Conservation (phyloP, 2,113 vertebrate genomes). For the Xerus inauris region DNA sequence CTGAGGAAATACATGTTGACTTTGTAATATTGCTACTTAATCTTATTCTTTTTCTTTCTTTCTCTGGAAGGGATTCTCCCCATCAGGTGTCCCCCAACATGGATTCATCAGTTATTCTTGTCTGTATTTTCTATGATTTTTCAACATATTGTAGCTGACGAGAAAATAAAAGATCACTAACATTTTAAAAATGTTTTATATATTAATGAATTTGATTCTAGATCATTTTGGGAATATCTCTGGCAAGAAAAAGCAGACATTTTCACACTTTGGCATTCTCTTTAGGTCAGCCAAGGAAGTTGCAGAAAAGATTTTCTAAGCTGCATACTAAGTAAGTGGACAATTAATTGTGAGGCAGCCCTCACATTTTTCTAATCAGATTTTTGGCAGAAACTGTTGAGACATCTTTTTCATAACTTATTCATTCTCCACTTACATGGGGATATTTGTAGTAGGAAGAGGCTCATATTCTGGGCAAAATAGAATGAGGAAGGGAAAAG, state of each 20-base stretch:
- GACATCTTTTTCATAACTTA: not conserved
- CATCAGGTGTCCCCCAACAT: rapidly evolving
- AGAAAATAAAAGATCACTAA: constrained; percentile 44
- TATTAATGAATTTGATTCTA: constrained; percentile 7
- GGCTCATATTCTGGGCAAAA: rapidly evolving
- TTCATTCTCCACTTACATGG: not conserved
- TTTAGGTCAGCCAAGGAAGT: constrained; percentile 8
- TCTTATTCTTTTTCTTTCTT: not conserved
- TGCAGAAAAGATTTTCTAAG: not conserved
- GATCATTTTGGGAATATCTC: not conserved
- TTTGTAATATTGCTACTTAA: not conserved
- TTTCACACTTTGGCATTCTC: not conserved
- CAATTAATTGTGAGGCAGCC: rapidly evolving
- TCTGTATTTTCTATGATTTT: not conserved
- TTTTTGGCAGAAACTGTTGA: not conserved
- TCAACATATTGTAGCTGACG: not conserved
- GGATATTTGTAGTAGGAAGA: not conserved
- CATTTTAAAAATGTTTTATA: not conserved
- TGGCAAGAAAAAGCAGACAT: constrained; percentile 44
- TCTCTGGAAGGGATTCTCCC: not conserved
- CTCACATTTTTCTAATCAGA: not conserved
- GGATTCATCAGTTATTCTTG: not conserved
- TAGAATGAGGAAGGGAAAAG: not conserved
- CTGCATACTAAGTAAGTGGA: rapidly evolving
- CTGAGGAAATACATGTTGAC: constrained; percentile 1